Evolutionary conservation across 2,797 vertebrate genomes (phyloP).

Genomic region (Malurus splendens): DNA sequence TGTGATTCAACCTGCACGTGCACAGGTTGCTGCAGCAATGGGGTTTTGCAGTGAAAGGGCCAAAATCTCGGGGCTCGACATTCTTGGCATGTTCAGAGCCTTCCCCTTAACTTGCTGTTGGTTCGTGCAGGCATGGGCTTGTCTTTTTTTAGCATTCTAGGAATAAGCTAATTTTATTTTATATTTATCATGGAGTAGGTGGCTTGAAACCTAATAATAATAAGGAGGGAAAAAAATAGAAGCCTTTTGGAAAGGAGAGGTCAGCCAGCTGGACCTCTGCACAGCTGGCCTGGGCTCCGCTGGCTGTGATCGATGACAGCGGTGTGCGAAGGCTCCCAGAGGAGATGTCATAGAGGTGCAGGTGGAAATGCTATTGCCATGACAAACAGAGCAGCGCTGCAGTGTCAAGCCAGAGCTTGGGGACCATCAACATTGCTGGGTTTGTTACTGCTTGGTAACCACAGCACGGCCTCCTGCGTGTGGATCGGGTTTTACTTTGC

Average conservation of each 20-base stretch:
- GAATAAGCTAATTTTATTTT: conserved; percentile 22
- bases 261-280: conserved; percentile 37
- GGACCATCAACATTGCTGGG: neutral
- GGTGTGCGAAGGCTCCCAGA: neutral
- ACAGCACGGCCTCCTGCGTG: neutral
- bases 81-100: neutral
- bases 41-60: neutral
- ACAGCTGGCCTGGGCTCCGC: neutral
- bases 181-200: neutral
- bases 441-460: neutral
- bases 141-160: neutral
- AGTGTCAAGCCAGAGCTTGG: neutral
- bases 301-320: neutral
- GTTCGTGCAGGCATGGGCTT: neutral
- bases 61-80: neutral
- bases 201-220: conserved; percentile 11
- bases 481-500: rapidly evolving
- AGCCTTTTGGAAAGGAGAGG: conserved; percentile 5
- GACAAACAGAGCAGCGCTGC: neutral
- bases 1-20: neutral
- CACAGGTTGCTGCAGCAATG: neutral
- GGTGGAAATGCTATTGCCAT: conserved; percentile 45
- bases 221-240: neutral
- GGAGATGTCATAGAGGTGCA: conserved; percentile 19
- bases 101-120: neutral